A percentile compares a stretch with the other conserved stretches of the same genome.
Evolutionary conservation across 2,888 invertebrate species (phyloP).

Genomic region (Pegoplata infirma): DNA sequence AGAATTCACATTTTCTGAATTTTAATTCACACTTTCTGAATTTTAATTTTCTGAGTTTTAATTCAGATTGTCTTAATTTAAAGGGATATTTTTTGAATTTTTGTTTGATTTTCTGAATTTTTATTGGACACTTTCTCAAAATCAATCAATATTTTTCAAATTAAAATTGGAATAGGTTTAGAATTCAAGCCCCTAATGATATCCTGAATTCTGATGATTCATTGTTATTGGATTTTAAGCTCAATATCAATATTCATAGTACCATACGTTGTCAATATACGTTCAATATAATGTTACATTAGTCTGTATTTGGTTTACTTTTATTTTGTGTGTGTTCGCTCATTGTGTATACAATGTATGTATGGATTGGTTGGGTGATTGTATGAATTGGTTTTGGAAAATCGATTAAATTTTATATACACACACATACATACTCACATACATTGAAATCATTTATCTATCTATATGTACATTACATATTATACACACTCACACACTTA

Average conservation of each 20-base stretch:
- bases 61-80: no score
- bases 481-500: not conserved
- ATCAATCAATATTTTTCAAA: no score
- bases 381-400: conserved; percentile 73
- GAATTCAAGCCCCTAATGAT: no score
- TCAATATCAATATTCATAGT: not conserved
- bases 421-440: not conserved
- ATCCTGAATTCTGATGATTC: not conserved
- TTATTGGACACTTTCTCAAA: no score
- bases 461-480: conserved; percentile 25
- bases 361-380: conserved; percentile 52
- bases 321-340: conserved; percentile 1
- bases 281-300: conserved; percentile 37
- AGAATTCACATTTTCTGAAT: no score
- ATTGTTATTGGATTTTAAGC: not conserved
- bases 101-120: no score
- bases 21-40: no score
- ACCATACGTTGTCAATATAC: conserved; percentile 12
- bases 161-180: no score
- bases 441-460: conserved; percentile 28
- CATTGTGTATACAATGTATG: conserved; percentile 47
- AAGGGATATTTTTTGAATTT: no score
- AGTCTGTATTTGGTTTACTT: conserved; percentile 41
- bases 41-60: no score
- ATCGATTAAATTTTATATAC: conserved; percentile 73